Evolutionary conservation across 2,888 invertebrate genomes (phyloP), one percentile per base, ranked within the genome.

Genomic region (Actias luna): DNA sequence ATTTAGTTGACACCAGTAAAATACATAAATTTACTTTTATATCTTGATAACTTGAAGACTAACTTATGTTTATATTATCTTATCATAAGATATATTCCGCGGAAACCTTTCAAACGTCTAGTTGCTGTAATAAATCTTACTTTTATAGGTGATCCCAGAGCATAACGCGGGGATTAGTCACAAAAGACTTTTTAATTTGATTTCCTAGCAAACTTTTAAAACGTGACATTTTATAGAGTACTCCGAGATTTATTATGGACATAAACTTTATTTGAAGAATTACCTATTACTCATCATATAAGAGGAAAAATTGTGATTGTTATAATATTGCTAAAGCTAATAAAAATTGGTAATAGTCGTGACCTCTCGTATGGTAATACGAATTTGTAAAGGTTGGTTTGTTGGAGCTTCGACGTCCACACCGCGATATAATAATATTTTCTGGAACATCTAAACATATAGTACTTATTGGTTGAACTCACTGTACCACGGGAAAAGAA

Each of bases 51-150:
- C 25, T 16, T 36, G 36, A 39, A n/a, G 39, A 16, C n/a, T 18
- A 16, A 50, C 25, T 36, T 27, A 18, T 25, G 22, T 60, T 14
- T 31, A 22, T 22, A 31, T 12, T 35, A 35, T 36, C 10, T 52
- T 50, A 60, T 66, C 66, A 69, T 71, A 59, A 76, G 73, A 76
- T 77, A 79, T 46, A 79, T 77, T 73, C 71, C 62, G 68, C 72
- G 66, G 69, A 73, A 67, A 72, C 60, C 55, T 65, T 68, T 67
- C 70, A 67, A 70, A 68, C 67, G 66, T 66, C 71, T 71, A 76
- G 78, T 69, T 77, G 79, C 78, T 67, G 69, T 65, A 64, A 75
- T 83, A 83, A 83, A 82, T 83, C 77, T 76, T 35, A 18, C 39
- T 75, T 78, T 77, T 71, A 76, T 72, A 68, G 68, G 68, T 67